These are phyloP conservation scores for Axea sp. DNA, from an alignment of 2,888 invertebrate genomes.

Conservation along the genomic window DNA sequence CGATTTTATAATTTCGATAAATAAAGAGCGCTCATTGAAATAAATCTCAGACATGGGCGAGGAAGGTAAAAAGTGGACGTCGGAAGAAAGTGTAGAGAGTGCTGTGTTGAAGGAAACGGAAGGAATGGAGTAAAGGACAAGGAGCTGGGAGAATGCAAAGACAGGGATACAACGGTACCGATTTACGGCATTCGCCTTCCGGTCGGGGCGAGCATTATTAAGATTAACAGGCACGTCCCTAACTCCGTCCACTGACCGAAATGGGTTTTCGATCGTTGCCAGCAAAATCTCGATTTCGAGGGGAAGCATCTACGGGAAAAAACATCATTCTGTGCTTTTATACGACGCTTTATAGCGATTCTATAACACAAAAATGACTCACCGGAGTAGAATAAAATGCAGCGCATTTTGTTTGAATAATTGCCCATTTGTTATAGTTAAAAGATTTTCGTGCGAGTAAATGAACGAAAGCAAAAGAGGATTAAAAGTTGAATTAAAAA, in stretches of 20 bases:
- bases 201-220: conserved; percentile 75
- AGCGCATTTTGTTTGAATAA: conserved; percentile 1
- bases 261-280: conserved; percentile 70
- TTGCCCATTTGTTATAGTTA: too few relatives aligned
- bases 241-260: conserved; percentile 64
- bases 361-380: conserved; percentile 37
- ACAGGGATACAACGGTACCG: conserved; percentile 66
- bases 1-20: conserved; percentile 12
- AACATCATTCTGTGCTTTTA: conserved; percentile 39
- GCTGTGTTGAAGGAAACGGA: conserved; percentile 58
- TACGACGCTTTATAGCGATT: conserved; percentile 30
- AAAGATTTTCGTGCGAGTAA: too few relatives aligned
- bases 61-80: conserved; percentile 48
- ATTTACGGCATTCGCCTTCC: conserved; percentile 77
- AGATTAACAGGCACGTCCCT: conserved; percentile 75
- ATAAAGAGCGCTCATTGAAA: conserved; percentile 15
- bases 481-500: too few relatives aligned
- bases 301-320: conserved; percentile 44
- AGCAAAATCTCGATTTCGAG: conserved; percentile 36
- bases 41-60: conserved; percentile 27
- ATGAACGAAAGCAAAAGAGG: too few relatives aligned
- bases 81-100: conserved; percentile 43
- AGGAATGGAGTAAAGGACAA: conserved; percentile 62
- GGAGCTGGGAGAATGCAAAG: conserved; percentile 59
- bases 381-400: conserved; percentile 5